A percentile compares a stretch with the other conserved stretches of the same genome.
These are phyloP conservation scores for Boleophthalmus pectinirostris DNA, from an alignment of 2,113 vertebrate genomes.

Conservation along the genomic window DNA sequence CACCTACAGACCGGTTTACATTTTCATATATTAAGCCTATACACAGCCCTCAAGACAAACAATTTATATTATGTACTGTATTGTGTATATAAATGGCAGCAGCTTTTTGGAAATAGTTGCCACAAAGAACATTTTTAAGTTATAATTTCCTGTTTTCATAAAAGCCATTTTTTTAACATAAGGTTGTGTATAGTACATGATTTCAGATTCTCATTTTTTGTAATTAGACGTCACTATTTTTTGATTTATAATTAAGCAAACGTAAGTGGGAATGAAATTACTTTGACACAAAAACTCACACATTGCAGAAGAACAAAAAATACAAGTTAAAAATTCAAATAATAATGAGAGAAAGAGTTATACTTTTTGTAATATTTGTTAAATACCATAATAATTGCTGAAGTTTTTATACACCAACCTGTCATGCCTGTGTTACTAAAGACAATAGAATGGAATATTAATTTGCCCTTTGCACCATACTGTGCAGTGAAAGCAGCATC, in stretches of 20 bases:
- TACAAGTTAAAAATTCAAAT: too few species aligned
- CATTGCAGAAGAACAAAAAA: too few species aligned
- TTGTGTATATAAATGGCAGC: not conserved
- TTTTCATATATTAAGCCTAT: not conserved
- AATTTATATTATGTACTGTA: not conserved
- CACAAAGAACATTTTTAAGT: not conserved
- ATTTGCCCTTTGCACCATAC: too few species aligned
- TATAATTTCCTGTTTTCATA: not conserved
- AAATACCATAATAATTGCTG: not conserved
- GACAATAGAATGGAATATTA: not conserved
- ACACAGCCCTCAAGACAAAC: not conserved
- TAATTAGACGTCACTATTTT: not conserved
- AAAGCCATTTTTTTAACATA: not conserved
- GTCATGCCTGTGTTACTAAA: too few species aligned
- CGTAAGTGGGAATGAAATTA: too few species aligned
- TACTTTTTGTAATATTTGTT: too few species aligned
- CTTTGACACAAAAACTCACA: too few species aligned
- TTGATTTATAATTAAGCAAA: too few species aligned
- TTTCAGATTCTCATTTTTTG: not conserved
- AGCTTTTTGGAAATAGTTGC: not conserved
- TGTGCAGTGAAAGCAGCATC: too few species aligned
- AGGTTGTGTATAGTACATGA: too few species aligned
- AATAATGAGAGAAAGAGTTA: too few species aligned
- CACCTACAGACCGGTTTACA: not conserved
- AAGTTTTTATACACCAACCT: not conserved